Evolutionary conservation across 2,888 invertebrate genomes (phyloP), one percentile per base, ranked within the genome.

Genomic region (Ischnus inquisitorius): DNA sequence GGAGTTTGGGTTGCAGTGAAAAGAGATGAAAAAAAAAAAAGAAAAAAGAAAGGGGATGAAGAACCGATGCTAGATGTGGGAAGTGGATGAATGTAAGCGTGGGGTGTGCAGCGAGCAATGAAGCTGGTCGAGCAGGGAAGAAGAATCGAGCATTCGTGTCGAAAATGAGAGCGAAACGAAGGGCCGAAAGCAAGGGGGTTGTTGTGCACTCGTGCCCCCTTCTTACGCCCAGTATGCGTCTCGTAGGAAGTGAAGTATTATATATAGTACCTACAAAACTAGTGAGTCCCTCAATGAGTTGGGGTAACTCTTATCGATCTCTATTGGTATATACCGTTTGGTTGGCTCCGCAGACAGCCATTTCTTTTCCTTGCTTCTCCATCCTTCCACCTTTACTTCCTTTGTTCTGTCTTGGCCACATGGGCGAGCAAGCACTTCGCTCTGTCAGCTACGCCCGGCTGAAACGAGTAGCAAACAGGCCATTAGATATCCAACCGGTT

Each of bases 251-350:
- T 48, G 3, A 10, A 10, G 6, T 19, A 43, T 41, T 34, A 41
- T 19, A 41, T 19, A 41, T 22, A 34, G 39, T 51, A 54, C 5
- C 12, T 39, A 54, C 57, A 25, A 25, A 12, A 25, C 22, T 10
- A 2, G 19, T 0, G 39, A 54, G 54, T n/a, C 4, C 4, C 14
- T 34, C 5, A 12, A 39, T 5, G 57, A 19, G 46, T 65, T 72
- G 67, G 82, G 79, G 69, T 65, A 82, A 83, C 84, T 34, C 34
- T 77, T 86, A 86, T 84, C 83, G 87, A 85, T 85, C 80, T 81
- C 76, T 78, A 85, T 84, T 68, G 78, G 79, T 71, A 41, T 62
- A 14, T 4, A 12, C 14, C n/a, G 28, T 39, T 34, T 8, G 34
- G 14, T 60, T 34, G 19, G 19, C 16, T 62, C 10, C 25, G 4